Percentiles rank a stretch among this genome's conserved stretches.
Conservation (phyloP, 1,140 invertebrate genomes). For the Euborellia annulipes region DNA sequence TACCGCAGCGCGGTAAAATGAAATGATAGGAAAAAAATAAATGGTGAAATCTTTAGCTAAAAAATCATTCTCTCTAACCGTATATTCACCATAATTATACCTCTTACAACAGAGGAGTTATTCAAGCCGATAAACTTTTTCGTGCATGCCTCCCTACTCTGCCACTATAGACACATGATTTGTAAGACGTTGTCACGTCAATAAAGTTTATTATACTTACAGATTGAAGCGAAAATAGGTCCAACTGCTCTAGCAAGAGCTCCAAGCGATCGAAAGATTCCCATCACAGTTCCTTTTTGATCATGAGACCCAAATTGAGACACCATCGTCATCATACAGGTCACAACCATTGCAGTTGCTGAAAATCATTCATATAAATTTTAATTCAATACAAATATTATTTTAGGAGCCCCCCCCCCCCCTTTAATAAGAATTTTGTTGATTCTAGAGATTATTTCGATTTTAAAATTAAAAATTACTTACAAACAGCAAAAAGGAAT, state of each 20-base stretch:
- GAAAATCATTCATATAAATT: too few relatives aligned
- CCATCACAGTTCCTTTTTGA: conserved; percentile 84
- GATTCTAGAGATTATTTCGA: too few relatives aligned
- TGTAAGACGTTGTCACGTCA: conserved; percentile 5
- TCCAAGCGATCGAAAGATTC: conserved; percentile 85
- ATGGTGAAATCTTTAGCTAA: too few relatives aligned
- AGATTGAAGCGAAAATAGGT: conserved; percentile 68
- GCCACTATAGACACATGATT: conserved; percentile 1
- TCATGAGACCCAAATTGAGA: conserved; percentile 63
- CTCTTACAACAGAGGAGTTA: conserved; percentile 2
- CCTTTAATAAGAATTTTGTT: conserved; percentile 1
- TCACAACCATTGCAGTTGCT: conserved; percentile 89
- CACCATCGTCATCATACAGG: conserved; percentile 80
- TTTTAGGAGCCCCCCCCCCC: neutral
- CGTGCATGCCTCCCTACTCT: neutral
- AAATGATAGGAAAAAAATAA: too few relatives aligned
- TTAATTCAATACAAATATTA: too few relatives aligned
- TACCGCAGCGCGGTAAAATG: too few relatives aligned
- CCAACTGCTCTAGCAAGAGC: conserved; percentile 84
- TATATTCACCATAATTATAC: neutral
- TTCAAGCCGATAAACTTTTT: neutral
- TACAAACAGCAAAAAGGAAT: conserved; percentile 78
- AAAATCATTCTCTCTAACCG: neutral
- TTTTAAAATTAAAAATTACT: too few relatives aligned
- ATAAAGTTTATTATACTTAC: conserved; percentile 31